Evolutionary conservation across 2,797 vertebrate species (phyloP).

Genomic region (Heliangelus exortis): DNA sequence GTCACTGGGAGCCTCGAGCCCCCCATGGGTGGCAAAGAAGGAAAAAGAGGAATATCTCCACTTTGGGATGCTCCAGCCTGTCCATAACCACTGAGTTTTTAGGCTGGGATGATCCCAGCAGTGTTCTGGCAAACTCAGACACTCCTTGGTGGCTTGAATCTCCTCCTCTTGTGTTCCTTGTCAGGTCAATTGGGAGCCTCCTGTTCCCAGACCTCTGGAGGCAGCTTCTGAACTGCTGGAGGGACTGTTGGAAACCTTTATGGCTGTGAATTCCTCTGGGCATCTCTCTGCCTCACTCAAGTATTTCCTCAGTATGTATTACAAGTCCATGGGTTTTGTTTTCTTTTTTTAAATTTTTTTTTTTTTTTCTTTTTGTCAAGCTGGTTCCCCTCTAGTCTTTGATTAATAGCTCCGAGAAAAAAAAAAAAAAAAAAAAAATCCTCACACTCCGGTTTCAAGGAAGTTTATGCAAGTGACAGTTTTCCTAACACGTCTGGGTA

Average conservation of each 20-base stretch:
- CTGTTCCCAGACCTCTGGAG: neutral
- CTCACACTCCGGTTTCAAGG: constrained; percentile 46
- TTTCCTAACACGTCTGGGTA: constrained; percentile 65
- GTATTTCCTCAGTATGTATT: accelerated
- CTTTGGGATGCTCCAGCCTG: neutral
- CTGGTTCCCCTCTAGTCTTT: constrained; percentile 13
- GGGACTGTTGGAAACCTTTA: accelerated
- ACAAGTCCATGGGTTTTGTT: neutral
- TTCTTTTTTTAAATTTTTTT: no score
- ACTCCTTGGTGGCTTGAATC: neutral
- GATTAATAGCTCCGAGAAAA: constrained; percentile 17
- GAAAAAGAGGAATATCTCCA: neutral
- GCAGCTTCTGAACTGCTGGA: neutral
- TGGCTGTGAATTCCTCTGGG: neutral
- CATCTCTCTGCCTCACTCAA: neutral
- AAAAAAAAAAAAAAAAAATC: neutral
- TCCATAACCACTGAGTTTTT: neutral
- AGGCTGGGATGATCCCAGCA: neutral
- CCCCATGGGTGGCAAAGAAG: neutral
- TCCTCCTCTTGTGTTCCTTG: neutral
- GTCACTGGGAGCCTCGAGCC: neutral
- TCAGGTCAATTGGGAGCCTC: neutral
- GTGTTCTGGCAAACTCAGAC: neutral
- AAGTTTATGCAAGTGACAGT: constrained; percentile 64
- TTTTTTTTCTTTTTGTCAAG: neutral